phyloP scores from a whole-genome alignment of 1,140 invertebrate genomes.

The Drosophila neocordata region DNA sequence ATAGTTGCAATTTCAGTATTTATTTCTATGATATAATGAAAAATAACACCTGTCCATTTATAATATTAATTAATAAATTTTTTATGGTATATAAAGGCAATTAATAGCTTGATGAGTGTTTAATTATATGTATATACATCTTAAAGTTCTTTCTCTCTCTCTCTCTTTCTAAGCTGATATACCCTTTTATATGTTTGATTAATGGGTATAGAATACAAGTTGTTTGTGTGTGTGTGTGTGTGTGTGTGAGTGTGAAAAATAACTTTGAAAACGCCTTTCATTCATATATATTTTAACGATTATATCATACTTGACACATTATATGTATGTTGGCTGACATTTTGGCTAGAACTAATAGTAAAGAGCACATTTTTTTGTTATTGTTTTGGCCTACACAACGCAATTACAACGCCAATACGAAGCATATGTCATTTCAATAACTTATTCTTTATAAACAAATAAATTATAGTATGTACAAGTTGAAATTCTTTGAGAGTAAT shows the following conservation, averaged over 20 bases:
- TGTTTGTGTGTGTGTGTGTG: too few species aligned
- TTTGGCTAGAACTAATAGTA: conserved; percentile 71
- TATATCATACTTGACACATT: conserved; percentile 58
- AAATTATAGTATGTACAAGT: conserved; percentile 10
- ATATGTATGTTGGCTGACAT: conserved; percentile 73
- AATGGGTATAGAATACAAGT: background rate
- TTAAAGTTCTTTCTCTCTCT: too few species aligned
- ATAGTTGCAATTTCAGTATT: too few species aligned
- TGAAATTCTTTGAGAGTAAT: conserved; percentile 38
- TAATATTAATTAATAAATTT: too few species aligned
- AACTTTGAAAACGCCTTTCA: conserved; percentile 65
- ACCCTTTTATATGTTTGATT: background rate
- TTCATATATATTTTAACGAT: conserved; percentile 66
- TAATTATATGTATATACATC: too few species aligned
- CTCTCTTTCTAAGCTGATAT: background rate
- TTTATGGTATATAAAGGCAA: too few species aligned
- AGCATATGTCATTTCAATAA: conserved; percentile 39
- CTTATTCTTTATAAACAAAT: conserved; percentile 28
- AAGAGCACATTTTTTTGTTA: conserved; percentile 17
- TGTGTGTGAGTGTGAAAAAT: conserved; percentile 39
- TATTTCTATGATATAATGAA: too few species aligned
- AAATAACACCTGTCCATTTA: too few species aligned
- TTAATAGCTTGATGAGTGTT: too few species aligned
- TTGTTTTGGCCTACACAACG: conserved; percentile 39
- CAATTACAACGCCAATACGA: background rate